phyloP scores from a whole-genome alignment of 2,888 invertebrate species.

The Neoascia interrupta region DNA sequence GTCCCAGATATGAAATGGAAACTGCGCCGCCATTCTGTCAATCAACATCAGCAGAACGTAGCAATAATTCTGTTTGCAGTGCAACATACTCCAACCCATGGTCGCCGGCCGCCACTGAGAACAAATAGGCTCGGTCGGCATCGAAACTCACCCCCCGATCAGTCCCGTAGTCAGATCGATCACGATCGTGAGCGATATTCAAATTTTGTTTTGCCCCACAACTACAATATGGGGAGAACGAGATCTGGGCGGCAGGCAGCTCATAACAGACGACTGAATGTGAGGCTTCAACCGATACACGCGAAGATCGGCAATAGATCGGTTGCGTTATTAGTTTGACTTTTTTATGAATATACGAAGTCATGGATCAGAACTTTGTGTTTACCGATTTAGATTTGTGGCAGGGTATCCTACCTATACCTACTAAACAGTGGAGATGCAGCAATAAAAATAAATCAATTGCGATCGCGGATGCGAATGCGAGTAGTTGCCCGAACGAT shows the following conservation, averaged over 20 bases:
- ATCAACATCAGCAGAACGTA: slow-evolving; percentile 52
- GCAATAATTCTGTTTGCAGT: slow-evolving; percentile 15
- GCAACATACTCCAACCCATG: slow-evolving; percentile 30
- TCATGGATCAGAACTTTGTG: slow-evolving; percentile 43
- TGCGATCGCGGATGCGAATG: slow-evolving; percentile 59
- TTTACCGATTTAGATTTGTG: slow-evolving; percentile 14
- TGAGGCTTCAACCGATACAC: slow-evolving; percentile 22
- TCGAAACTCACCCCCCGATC: not conserved
- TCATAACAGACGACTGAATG: slow-evolving; percentile 16
- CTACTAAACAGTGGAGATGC: slow-evolving; percentile 44
- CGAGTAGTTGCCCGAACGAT: too few species aligned
- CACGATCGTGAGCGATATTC: slow-evolving; percentile 43
- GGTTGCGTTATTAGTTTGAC: slow-evolving; percentile 36
- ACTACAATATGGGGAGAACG: not conserved
- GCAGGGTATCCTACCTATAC: slow-evolving; percentile 28
- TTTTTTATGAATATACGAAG: slow-evolving; percentile 60
- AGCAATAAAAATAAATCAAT: slow-evolving; percentile 69
- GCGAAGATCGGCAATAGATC: slow-evolving; percentile 28
- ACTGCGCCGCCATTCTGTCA: slow-evolving; percentile 67
- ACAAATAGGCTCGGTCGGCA: slow-evolving; percentile 30
- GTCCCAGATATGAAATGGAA: slow-evolving; percentile 64
- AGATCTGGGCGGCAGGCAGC: slow-evolving; percentile 3
- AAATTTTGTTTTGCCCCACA: slow-evolving; percentile 50
- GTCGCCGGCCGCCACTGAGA: not conserved
- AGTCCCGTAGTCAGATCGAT: slow-evolving; percentile 31